Percentiles rank a stretch among this genome's conserved stretches.
phyloP scores from a whole-genome alignment of 2,797 vertebrate genomes.

The Octomys mimax region DNA sequence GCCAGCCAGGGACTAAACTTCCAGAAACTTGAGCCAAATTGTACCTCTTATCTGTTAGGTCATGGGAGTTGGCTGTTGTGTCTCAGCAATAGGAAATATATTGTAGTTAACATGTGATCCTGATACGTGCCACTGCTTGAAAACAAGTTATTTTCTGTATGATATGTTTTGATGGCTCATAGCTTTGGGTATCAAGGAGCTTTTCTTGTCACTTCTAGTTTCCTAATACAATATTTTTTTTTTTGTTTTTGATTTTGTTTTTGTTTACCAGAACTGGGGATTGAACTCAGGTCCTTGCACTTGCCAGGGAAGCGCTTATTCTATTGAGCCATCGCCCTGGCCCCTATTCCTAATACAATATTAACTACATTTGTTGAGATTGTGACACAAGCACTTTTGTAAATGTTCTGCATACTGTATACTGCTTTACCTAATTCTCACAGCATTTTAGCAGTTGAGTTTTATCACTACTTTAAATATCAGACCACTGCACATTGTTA shows the following conservation, averaged over 20 bases:
- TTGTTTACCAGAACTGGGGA: too few species aligned
- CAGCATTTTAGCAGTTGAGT: not conserved
- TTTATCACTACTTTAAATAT: conserved; percentile 37
- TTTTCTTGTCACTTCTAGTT: not conserved
- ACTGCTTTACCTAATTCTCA: not conserved
- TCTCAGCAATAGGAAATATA: not conserved
- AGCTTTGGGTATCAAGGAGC: not conserved
- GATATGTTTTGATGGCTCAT: not conserved
- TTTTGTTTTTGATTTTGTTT: too few species aligned
- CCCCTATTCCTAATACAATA: not conserved
- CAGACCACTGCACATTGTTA: not conserved
- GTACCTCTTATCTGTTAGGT: not conserved
- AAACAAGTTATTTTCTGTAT: not conserved
- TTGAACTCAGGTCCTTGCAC: too few species aligned
- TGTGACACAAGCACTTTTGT: not conserved
- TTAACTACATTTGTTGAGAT: not conserved
- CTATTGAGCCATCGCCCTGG: too few species aligned
- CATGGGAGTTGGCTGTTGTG: not conserved
- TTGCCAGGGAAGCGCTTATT: too few species aligned
- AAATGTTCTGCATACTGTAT: not conserved
- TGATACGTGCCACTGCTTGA: not conserved
- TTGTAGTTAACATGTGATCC: not conserved
- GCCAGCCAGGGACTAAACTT: not conserved
- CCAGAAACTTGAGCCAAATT: not conserved
- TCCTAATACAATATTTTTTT: too few species aligned